A percentile compares a stretch with the other conserved stretches of the same genome.
These are phyloP conservation scores for Atherinomorus stipes DNA, from an alignment of 2,113 vertebrate species.

Conservation along the genomic window DNA sequence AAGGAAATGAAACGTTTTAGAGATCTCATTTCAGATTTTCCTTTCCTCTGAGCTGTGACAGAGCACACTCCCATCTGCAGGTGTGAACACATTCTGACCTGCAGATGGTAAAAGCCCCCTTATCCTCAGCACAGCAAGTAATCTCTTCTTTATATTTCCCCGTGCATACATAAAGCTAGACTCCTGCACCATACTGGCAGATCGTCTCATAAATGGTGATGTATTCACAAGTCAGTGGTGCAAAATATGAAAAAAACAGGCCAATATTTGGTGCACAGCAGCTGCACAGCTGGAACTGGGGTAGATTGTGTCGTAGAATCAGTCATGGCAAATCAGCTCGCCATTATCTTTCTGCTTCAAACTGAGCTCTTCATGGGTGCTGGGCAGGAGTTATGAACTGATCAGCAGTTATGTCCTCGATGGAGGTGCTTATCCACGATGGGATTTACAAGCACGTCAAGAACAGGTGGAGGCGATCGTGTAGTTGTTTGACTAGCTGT, in stretches of 20 bases:
- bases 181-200: not conserved
- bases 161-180: not conserved
- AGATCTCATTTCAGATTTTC: no score
- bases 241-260: not conserved
- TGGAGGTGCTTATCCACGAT: not conserved
- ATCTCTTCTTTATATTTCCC: not conserved
- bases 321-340: slow-evolving; percentile 4
- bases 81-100: not conserved
- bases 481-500: not conserved
- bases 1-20: no score
- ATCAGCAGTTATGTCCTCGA: slow-evolving; percentile 6
- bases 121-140: not conserved
- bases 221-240: slow-evolving; percentile 13
- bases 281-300: slow-evolving; percentile 38
- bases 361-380: not conserved
- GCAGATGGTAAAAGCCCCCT: not conserved
- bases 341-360: not conserved
- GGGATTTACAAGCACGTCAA: not conserved
- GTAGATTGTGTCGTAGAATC: slow-evolving; percentile 6
- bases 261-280: slow-evolving; percentile 18
- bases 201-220: not conserved
- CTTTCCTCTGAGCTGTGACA: no score
- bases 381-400: not conserved
- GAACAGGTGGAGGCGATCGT: not conserved
- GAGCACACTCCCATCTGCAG: not conserved